Evolutionary conservation across 1,140 invertebrate species (phyloP).

Genomic region (Drosophila sp.): DNA sequence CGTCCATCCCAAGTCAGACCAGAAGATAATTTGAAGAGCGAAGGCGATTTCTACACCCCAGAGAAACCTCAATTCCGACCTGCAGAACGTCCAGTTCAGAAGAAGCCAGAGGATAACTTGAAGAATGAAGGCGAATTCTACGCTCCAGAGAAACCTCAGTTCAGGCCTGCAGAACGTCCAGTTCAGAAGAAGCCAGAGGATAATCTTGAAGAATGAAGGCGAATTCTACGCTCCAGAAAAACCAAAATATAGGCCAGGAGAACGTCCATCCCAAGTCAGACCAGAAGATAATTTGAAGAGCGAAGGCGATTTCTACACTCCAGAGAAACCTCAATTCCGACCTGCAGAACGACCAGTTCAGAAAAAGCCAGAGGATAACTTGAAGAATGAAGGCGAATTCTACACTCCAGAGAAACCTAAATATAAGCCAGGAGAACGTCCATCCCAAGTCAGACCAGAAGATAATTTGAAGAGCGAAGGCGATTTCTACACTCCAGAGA

Average conservation of each 20-base stretch:
- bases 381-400: slow-evolving; percentile 86
- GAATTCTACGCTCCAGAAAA: slow-evolving; percentile 86
- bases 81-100: slow-evolving; percentile 52
- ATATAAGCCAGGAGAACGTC: slow-evolving; percentile 85
- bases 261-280: slow-evolving; percentile 84
- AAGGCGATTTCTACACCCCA: slow-evolving; percentile 86
- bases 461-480: slow-evolving; percentile 87
- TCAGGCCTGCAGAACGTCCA: slow-evolving; percentile 85
- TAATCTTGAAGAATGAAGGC: slow-evolving; percentile 87
- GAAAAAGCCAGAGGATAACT: slow-evolving; percentile 87
- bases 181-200: slow-evolving; percentile 85
- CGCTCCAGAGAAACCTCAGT: slow-evolving; percentile 84
- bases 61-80: slow-evolving; percentile 83
- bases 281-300: slow-evolving; percentile 86
- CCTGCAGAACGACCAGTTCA: slow-evolving; percentile 86
- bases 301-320: slow-evolving; percentile 87
- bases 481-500: slow-evolving; percentile 85
- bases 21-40: neutral
- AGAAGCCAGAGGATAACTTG: slow-evolving; percentile 85
- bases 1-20: neutral
- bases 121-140: slow-evolving; percentile 86
- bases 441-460: slow-evolving; percentile 84
- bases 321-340: slow-evolving; percentile 84
- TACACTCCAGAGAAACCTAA: slow-evolving; percentile 52
- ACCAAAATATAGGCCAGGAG: slow-evolving; percentile 83